Evolutionary conservation across 2,888 invertebrate genomes (phyloP), one percentile per base, ranked within the genome.

Genomic region (Acrocera orbiculus): DNA sequence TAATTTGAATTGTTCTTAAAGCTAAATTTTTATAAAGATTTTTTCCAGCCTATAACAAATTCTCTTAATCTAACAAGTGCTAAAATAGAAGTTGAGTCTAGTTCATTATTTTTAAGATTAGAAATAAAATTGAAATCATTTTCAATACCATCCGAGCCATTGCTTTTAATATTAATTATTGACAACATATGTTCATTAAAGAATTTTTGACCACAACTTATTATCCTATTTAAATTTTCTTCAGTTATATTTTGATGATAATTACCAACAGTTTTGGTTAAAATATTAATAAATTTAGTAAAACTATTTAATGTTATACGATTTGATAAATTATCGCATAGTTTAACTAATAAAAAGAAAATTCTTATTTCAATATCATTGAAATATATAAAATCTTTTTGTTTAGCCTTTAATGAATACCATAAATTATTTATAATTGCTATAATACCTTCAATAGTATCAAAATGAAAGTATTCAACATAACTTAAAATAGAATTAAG

Each of bases 401-500:
- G 44, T 13, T 46, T 50, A 16, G 55, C 52, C 19, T 50, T 52
- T 3, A 52, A 20, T 2, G 58, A 47, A 40, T 56, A 56, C 53
- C 54, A 60, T 3, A 60, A 40, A 41, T 59, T 59, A 27, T 49
- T 57, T 4, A 59, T 34, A 15, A 56, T 55, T 39, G 49, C 54
- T 1, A 60, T 53, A 25, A 58, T 38, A 11, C 52, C 54, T 36
- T 61, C 58, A 24, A 61, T 55, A 8, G 57, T 46, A 44, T 61
- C 59, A 33, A 57, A 61, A 22, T 61, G 56, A 45, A 53, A 52
- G 36, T 55, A 57, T 36, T 61, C 55, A 4, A 53, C 43, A 11
- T 50, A 46, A 9, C 47, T 45, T 4, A 63, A 46, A 3, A 63
- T 49, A 19, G 58, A 53, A 28, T 53, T 50, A 3, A 86, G 48